These are phyloP conservation scores for Lepidurus apus DNA, from an alignment of 1,140 invertebrate species.

Conservation along the genomic window DNA sequence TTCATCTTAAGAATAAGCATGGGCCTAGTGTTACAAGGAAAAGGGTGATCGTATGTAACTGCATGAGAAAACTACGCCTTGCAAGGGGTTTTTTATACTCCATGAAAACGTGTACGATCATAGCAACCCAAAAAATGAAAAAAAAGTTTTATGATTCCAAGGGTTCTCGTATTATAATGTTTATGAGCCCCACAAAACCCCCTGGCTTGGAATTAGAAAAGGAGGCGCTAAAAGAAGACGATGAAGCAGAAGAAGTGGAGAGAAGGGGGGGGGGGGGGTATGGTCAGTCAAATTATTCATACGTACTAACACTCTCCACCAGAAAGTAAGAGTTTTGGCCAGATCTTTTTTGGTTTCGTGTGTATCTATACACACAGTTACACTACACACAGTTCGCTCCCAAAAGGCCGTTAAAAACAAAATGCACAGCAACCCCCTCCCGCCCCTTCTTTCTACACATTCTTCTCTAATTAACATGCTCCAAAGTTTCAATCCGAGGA, in stretches of 20 bases:
- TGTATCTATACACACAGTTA: not conserved
- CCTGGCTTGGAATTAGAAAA: slow-evolving; percentile 7
- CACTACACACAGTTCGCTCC: not conserved
- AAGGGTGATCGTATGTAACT: slow-evolving; percentile 15
- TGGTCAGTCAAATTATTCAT: not conserved
- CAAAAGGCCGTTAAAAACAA: not conserved
- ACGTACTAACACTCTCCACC: not conserved
- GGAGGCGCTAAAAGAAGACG: not conserved
- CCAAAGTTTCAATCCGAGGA: not conserved
- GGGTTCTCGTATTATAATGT: slow-evolving; percentile 14
- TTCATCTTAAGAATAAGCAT: not conserved
- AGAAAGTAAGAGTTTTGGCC: not conserved
- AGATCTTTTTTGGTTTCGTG: not conserved
- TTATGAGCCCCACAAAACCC: not conserved
- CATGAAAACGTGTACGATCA: slow-evolving; percentile 21
- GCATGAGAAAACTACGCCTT: slow-evolving; percentile 10
- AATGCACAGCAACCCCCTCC: not conserved
- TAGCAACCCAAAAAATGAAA: not conserved
- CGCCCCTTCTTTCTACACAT: not conserved
- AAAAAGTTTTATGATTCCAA: slow-evolving; percentile 14
- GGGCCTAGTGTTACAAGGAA: slow-evolving; percentile 13
- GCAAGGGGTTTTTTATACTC: not conserved
- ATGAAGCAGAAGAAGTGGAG: not conserved
- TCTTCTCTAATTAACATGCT: slow-evolving; percentile 15
- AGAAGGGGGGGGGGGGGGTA: not conserved